Evolutionary conservation across 1,140 invertebrate species (phyloP), one percentile per base, ranked within the genome.

Genomic region (Drosophila bifasciata): DNA sequence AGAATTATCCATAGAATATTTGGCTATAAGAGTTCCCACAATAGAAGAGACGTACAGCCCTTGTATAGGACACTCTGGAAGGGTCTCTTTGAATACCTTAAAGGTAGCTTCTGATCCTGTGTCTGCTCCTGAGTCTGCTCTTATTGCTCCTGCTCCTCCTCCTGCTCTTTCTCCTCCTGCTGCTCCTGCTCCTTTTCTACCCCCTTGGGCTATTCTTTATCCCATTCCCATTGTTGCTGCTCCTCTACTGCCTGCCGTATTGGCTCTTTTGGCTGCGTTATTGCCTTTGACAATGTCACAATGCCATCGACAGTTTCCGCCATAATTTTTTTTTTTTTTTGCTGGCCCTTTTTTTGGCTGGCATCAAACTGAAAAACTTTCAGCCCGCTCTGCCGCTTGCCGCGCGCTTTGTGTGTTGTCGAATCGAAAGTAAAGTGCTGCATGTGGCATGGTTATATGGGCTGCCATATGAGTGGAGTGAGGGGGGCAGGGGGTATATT

Each of bases 271-370:
- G 53, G 63, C 45, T 63, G 44, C 55, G 57, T 85, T 85, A 85
- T 85, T 81, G 81, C 81, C 77, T 77, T 81, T 77, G 80, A 81
- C 81, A 86, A 57, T 61, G 77, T 77, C 79, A 85, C 80, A 85
- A 81, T 70, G 77, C 58, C 69, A 81, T 86, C 77, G 80, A 66
- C 80, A 85, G 77, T 69, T 77, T 86, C 80, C 81, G 81, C 60
- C 40, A 72, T 48, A 74, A 50, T 76, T 83, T 70, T 64, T 25
- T 59, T 46, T 32, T 44, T 72, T 76, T 55, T 50, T 43, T 16
- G 17, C 49, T 21, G 39, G 28, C 6, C 23, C 39, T 56, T 62
- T 68, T 50, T 21, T 21, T 21, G 1, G 28, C 66, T 70, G 69
- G 68, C 76, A 78, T 40, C 50, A 44, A 44, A 23, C 61, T 66